Base-by-base conservation (phyloP, 2,888 invertebrate genomes). In the Tillus elongatus region DNA sequence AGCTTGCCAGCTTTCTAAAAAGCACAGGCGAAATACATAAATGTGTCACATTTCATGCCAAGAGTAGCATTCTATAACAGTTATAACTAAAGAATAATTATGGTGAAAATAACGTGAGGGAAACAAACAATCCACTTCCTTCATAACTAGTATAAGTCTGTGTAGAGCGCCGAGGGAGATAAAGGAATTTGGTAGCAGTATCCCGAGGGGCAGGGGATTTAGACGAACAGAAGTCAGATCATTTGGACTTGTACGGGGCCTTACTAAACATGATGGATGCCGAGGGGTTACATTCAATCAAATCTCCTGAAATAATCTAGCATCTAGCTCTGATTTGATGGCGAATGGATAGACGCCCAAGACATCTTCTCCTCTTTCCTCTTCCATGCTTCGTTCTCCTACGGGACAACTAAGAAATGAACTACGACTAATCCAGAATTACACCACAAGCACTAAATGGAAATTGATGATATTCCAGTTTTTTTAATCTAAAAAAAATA, bases 251-350 rank as follows among this genome's bases (percentile, higher is more conserved):
- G 52, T 53, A 51, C 52, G 51, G 54, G 47, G 51, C 50, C 51
- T 51, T 50, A 49, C 53, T 54, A 54, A 55, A 56, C 56, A 56
- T 56, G 56, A 56, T 54, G 53, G 56, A 56, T 56, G 56, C 46
- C 52, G 48, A 49, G 52, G 54, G 55, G 54, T 50, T 51, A 50
- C 54, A 55, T 55, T 55, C 55, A 54, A 55, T 55, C 55, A 55
- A 55, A 55, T 54, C 52, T 53, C 50, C 50, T 46, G 52, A 55
- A 54, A 54, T 54, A 55, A 54, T 53, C 55, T 54, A 35, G 36
- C 45, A 34, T 46, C 50, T n/a, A n/a, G n/a, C n/a, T n/a, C n/a
- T n/a, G 53, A 55, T 54, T 55, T 52, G 52, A 54, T 52, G 52
- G 50, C 47, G 48, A 45, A 43, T 43, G 46, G 51, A 47, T 44